Evolutionary conservation across 2,797 vertebrate species (phyloP), one percentile per base, ranked within the genome.

Genomic region (Alosa sapidissima): DNA sequence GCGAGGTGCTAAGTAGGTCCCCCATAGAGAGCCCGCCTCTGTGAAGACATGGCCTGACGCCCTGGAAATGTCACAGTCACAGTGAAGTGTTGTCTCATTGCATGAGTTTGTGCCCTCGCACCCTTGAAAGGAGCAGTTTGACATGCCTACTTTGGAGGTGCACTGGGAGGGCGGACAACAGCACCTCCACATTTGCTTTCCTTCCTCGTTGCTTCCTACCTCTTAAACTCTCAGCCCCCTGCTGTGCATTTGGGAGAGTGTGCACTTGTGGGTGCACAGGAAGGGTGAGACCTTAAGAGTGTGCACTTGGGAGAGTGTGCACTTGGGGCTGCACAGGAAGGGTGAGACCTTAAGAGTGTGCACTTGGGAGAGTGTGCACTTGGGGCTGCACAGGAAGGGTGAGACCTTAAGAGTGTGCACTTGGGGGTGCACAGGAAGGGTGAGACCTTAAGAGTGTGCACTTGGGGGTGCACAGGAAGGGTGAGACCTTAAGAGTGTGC

Each of bases 1-100:
- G 88, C 86, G 87, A 51, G 65, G 90, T 65, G 87, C 88, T 92
- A 91, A 93, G 92, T 91, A 92, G 93, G 92, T 93, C 88, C 90
- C 89, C 85, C 54, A 90, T 89, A 89, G 88, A 88, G 86, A 89
- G 72, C 41, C 41, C 2, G 41, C 28, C 28, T 41, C 41, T 41
- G 41, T 41, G 41, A 41, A 41, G 41, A 41, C 41, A 4, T 41
- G 41, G 41, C 41, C 41, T 41, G 41, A 19, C 41, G 19, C 36
- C 72, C 36, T 47, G 19, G 47, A 47, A 78, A 10, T 41, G 33
- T 75, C 68, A 78, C 72, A 45, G 41, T 19, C 41, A 78, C 16
- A 16, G 6, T 41, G 2, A 78, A 21, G 68, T 5, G 19, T 47
- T 19, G 72, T 47, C 6, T 19, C 19, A 19, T 10, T 45, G 14